phyloP scores from a whole-genome alignment of 2,113 vertebrate species.

The Mormyrus iriodes region DNA sequence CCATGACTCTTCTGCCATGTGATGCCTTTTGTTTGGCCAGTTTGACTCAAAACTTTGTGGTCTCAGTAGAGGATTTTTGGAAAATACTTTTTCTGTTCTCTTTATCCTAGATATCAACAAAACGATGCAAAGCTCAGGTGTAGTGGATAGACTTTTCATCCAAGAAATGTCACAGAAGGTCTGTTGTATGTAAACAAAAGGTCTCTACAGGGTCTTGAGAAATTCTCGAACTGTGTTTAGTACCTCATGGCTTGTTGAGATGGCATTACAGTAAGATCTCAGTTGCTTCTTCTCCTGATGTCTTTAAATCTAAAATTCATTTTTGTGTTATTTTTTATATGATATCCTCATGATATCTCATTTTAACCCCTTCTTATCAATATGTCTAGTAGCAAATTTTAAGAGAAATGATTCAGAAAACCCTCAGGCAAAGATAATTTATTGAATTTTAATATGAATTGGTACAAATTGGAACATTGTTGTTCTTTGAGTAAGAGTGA shows the following conservation, averaged over 20 bases:
- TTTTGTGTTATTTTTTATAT: neutral
- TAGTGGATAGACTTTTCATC: neutral
- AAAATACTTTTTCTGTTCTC: neutral
- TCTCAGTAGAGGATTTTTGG: neutral
- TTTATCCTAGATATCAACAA: neutral
- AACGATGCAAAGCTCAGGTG: neutral
- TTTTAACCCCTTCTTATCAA: too few species aligned
- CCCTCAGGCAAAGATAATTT: too few species aligned
- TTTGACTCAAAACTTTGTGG: neutral
- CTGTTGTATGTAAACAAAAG: neutral
- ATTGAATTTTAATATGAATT: too few species aligned
- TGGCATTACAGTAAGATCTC: neutral
- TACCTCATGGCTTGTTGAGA: neutral
- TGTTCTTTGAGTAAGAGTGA: too few species aligned
- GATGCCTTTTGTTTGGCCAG: neutral
- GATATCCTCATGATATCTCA: neutral
- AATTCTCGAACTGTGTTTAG: neutral
- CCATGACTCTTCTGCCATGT: neutral
- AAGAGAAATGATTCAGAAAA: too few species aligned
- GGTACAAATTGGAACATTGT: too few species aligned
- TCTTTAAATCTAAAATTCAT: neutral
- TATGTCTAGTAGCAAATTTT: too few species aligned
- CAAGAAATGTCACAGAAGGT: neutral
- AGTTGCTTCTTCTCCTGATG: neutral
- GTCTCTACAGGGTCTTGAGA: neutral